A percentile compares a stretch with the other conserved stretches of the same genome.
phyloP scores from a whole-genome alignment of 1,140 invertebrate species.

The Mercenaria mercenaria region DNA sequence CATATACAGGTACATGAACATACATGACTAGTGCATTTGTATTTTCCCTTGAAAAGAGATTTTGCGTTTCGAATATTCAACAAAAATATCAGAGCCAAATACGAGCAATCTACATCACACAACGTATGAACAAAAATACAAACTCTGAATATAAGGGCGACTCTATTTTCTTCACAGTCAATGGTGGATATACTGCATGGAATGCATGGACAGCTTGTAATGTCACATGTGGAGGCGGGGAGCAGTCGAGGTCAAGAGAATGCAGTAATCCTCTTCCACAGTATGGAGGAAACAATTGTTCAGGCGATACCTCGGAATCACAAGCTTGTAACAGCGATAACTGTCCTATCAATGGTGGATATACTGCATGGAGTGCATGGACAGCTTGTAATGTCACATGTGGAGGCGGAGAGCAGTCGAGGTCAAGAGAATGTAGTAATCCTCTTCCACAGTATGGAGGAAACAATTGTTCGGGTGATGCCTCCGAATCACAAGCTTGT shows the following conservation, averaged over 20 bases:
- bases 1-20: too few relatives aligned
- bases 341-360: conserved; percentile 59
- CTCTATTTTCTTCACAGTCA: too few relatives aligned
- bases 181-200: conserved; percentile 51
- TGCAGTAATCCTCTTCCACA: conserved; percentile 7
- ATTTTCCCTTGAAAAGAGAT: too few relatives aligned
- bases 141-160: too few relatives aligned
- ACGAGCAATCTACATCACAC: neutral
- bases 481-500: neutral
- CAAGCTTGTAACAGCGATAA: conserved; percentile 46
- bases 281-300: neutral
- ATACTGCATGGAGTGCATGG: conserved; percentile 61
- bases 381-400: conserved; percentile 50
- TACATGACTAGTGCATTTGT: too few relatives aligned
- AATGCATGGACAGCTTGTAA: conserved; percentile 3
- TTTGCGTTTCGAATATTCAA: too few relatives aligned
- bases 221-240: neutral
- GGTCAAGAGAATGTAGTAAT: conserved; percentile 42
- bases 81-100: too few relatives aligned
- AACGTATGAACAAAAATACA: conserved; percentile 7
- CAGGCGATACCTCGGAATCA: neutral
- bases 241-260: neutral
- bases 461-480: conserved; percentile 44
- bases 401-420: conserved; percentile 5
- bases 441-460: conserved; percentile 69